Base-by-base conservation (phyloP, 2,113 vertebrate species). In the Paralichthys olivaceus region DNA sequence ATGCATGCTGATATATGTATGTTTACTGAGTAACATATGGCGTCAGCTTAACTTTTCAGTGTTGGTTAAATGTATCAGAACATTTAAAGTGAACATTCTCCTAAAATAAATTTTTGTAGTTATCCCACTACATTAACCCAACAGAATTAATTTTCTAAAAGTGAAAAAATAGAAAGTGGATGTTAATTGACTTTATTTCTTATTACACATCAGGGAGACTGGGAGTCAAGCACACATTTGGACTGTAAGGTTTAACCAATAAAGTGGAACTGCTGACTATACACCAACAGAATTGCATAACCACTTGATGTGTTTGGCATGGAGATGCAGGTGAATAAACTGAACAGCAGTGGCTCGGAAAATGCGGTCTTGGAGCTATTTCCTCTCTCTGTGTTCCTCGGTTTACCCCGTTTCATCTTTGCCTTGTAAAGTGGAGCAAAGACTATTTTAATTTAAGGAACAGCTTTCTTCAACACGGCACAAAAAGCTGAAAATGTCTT, bases 361-460 rank as follows among this genome's bases (percentile, higher is more conserved):
- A 82, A 60, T 43, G 45, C 49, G 60, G 62, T 69, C 69, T 80
- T 29, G 13, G n/a, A 74, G 60, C 22, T 28, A 26, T 40, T 77
- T 57, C n/a, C 32, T 63, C 34, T 32, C 45, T 34, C 7, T n/a
- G 47, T 71, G 67, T 79, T 25, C 51, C 51, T 72, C 1, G 1
- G 22, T 66, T 69, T 70, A 62, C 54, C 29, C 56, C 51, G n/a
- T 59, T 78, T 81, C 59, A 78, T 81, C 58, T 75, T 15, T 2
- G 49, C 20, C 49, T 20, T 1, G 3, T 69, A 59, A 81, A 75
- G 67, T 72, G 74, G 62, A 37, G 77, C 20, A 32, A 40, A 64
- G 47, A 51, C n/a, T 57, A 14, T 53, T 80, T 86, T 82, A 68
- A 86, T 81, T 66, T 53, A 66, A 60, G 61, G 45, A 77, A 40